Percentiles rank a stretch among this genome's conserved stretches.
These are phyloP conservation scores for Chiloscyllium plagiosum DNA, from an alignment of 2,113 vertebrate genomes.

Conservation along the genomic window DNA sequence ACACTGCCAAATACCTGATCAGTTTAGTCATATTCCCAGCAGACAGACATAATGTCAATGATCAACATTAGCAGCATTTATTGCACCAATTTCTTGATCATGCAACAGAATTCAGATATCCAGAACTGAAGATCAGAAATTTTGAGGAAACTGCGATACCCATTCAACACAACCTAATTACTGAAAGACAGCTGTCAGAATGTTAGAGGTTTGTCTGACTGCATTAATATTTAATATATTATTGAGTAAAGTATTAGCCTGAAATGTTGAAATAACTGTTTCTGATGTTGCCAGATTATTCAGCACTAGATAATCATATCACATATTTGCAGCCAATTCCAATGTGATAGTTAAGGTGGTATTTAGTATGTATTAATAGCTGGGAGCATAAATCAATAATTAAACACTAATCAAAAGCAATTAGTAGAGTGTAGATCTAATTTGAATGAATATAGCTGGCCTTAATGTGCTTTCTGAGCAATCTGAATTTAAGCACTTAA, in stretches of 20 bases:
- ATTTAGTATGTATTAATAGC: not conserved
- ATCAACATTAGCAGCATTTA: not conserved
- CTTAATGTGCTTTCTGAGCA: not conserved
- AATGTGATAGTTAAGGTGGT: not conserved
- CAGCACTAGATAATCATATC: not conserved
- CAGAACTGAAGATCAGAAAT: not conserved
- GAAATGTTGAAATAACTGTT: not conserved
- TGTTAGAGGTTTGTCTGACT: not conserved
- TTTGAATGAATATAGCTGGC: not conserved
- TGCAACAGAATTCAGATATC: not conserved
- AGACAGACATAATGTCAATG: not conserved
- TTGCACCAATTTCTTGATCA: not conserved
- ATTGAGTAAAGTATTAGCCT: not conserved
- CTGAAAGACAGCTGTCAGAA: not conserved
- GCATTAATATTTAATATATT: not conserved
- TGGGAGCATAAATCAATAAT: not conserved
- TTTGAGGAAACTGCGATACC: not conserved
- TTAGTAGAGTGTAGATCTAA: not conserved
- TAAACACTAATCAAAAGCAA: not conserved
- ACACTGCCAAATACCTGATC: not conserved
- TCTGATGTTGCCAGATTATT: not conserved
- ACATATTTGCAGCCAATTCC: not conserved
- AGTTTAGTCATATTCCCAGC: not conserved
- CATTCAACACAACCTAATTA: not conserved
- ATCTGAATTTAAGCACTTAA: not conserved